Evolutionary conservation across 2,113 vertebrate genomes (phyloP).

Genomic region (Hassar affinis): DNA sequence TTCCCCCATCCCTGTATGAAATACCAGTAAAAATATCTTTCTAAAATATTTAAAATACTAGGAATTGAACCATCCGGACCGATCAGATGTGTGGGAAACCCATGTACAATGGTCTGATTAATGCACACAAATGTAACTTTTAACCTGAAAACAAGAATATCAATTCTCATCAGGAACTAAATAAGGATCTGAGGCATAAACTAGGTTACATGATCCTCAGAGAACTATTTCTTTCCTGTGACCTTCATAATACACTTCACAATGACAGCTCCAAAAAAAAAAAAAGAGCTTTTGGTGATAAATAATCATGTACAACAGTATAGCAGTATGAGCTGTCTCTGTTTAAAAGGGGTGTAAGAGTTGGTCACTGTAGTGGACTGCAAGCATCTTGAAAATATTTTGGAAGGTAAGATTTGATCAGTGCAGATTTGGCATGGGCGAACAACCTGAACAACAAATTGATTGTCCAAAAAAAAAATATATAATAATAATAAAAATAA

Average conservation of each 20-base stretch:
- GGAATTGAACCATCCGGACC: background rate
- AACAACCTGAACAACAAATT: no score
- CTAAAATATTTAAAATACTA: background rate
- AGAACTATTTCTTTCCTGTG: constrained; percentile 50
- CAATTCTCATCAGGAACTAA: constrained; percentile 49
- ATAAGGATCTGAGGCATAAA: constrained; percentile 58
- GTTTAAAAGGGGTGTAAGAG: background rate
- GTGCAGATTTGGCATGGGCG: background rate
- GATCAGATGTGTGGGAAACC: background rate
- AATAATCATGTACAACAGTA: background rate
- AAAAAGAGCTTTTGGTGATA: background rate
- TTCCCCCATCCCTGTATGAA: background rate
- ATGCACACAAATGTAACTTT: background rate
- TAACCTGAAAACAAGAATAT: constrained; percentile 24
- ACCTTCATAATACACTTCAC: constrained; percentile 60
- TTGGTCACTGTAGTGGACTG: background rate
- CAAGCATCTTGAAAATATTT: background rate
- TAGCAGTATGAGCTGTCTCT: background rate
- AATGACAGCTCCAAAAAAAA: constrained; percentile 35
- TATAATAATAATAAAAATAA: no score
- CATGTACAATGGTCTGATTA: constrained; percentile 1
- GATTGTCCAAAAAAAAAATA: no score
- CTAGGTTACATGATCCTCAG: constrained; percentile 60
- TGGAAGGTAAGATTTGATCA: background rate
- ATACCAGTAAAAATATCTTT: background rate